Conservation (phyloP, 2,888 invertebrate genomes). For the Noctua janthina region DNA sequence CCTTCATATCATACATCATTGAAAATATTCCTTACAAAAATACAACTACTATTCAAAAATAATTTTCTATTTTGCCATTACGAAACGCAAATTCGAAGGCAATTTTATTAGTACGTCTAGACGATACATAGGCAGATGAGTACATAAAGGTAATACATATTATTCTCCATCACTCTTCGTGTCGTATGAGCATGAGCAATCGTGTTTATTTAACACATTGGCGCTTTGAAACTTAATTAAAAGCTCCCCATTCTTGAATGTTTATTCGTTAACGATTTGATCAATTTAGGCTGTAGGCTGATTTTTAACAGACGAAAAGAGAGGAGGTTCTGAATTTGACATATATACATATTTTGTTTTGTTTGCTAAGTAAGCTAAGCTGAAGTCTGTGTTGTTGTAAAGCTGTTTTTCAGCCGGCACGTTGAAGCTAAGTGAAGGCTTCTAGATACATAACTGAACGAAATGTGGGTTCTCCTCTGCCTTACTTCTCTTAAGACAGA, state of each 20-base stretch:
- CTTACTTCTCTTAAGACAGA: too few species aligned
- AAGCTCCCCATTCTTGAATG: slow-evolving; percentile 29
- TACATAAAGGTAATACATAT: slow-evolving; percentile 25
- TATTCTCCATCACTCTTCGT: slow-evolving; percentile 51
- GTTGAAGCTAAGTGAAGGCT: too few species aligned
- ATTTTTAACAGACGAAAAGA: too few species aligned
- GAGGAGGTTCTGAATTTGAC: too few species aligned
- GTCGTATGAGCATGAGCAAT: slow-evolving; percentile 38
- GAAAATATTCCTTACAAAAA: neutral
- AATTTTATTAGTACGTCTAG: slow-evolving; percentile 40
- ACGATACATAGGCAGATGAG: slow-evolving; percentile 12
- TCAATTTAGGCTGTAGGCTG: neutral
- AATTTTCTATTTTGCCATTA: neutral
- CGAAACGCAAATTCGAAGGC: slow-evolving; percentile 1
- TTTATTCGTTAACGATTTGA: slow-evolving; percentile 12
- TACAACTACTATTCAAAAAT: neutral
- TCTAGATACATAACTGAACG: too few species aligned
- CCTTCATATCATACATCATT: neutral
- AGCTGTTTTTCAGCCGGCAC: too few species aligned
- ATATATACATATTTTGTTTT: too few species aligned
- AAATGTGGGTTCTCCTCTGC: too few species aligned
- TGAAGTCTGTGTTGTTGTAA: too few species aligned
- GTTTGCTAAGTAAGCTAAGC: too few species aligned
- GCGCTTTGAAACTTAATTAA: slow-evolving; percentile 61
- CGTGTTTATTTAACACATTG: slow-evolving; percentile 37